These are phyloP conservation scores for Spea hammondii DNA, from an alignment of 2,797 vertebrate genomes.

Conservation along the genomic window DNA sequence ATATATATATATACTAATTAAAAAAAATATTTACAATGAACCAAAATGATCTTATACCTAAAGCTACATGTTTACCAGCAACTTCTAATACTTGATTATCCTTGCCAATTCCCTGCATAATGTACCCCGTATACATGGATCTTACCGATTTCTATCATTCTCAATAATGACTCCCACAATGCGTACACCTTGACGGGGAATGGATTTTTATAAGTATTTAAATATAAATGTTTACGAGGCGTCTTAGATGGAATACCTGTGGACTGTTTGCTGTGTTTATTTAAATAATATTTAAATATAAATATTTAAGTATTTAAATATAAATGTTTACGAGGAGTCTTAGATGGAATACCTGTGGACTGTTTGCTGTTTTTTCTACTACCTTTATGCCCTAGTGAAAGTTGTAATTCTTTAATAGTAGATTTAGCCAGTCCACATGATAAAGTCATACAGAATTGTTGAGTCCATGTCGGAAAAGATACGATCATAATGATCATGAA, in stretches of 20 bases:
- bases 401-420: slow-evolving; percentile 30
- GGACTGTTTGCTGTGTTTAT: slow-evolving; percentile 12
- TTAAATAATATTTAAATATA: no score
- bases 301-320: neutral
- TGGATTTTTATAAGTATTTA: neutral
- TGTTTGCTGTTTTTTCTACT: slow-evolving; percentile 20
- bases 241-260: neutral
- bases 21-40: no score
- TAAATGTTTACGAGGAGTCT: neutral
- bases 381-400: slow-evolving; percentile 35
- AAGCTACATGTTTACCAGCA: no score
- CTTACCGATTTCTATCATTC: neutral
- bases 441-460: slow-evolving; percentile 4
- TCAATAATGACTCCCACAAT: neutral
- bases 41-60: no score
- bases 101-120: no score
- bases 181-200: neutral
- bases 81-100: no score
- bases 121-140: no score
- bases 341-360: neutral
- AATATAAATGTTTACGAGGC: neutral
- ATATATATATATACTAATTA: no score
- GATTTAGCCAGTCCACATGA: slow-evolving; percentile 25
- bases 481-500: no score
- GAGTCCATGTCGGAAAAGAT: slow-evolving; percentile 27